Percentiles rank a stretch among this genome's conserved stretches.
Evolutionary conservation across 1,140 invertebrate genomes (phyloP).

Genomic region (Bombus waltoni): DNA sequence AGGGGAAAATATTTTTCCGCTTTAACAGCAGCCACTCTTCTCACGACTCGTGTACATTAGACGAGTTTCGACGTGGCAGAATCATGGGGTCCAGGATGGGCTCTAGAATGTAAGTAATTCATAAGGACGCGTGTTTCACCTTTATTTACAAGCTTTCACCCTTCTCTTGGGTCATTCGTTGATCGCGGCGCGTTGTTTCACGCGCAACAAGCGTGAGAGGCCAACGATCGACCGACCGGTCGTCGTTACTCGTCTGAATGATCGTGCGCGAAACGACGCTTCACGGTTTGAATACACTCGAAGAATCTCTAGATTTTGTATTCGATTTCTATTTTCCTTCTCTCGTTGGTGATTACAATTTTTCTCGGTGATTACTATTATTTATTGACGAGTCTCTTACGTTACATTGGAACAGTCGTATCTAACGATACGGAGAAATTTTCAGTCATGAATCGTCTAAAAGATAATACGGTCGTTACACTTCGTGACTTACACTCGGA

Average conservation of each 20-base stretch:
- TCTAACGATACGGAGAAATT: not conserved
- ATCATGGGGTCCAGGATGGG: conserved; percentile 42
- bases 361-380: too few relatives aligned
- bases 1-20: conserved; percentile 19
- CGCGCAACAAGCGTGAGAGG: not conserved
- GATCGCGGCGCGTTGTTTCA: not conserved
- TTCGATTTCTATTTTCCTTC: not conserved
- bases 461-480: not conserved
- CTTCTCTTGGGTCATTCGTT: not conserved
- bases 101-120: conserved; percentile 48
- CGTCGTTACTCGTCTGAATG: not conserved
- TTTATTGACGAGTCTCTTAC: too few relatives aligned
- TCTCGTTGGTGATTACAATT: not conserved
- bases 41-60: not conserved
- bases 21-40: conserved; percentile 7
- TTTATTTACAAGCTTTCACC: not conserved
- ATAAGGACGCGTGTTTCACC: not conserved
- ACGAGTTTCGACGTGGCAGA: not conserved
- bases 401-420: not conserved
- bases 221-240: too few relatives aligned
- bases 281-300: too few relatives aligned
- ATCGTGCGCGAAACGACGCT: not conserved
- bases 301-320: not conserved
- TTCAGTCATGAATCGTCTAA: not conserved
- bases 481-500: not conserved